phyloP scores from a whole-genome alignment of 2,113 vertebrate genomes.

The Lepisosteus osseus region DNA sequence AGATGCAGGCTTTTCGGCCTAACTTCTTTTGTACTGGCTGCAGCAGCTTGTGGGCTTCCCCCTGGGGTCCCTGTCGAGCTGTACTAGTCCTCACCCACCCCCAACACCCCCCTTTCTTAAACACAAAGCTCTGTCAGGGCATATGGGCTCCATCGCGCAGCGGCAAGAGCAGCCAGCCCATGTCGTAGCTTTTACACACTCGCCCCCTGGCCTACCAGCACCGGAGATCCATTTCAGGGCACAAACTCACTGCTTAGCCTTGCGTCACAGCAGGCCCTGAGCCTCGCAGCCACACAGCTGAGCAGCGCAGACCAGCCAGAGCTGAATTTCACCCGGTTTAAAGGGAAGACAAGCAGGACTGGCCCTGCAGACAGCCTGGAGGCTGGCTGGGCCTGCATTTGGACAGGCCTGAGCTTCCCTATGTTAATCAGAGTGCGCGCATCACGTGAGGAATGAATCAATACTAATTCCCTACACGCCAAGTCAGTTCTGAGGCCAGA shows the following conservation, averaged over 20 bases:
- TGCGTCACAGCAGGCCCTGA: not conserved
- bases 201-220: slow-evolving; percentile 13
- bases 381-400: slow-evolving; percentile 19
- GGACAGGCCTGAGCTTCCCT: slow-evolving; percentile 25
- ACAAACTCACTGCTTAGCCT: slow-evolving; percentile 28
- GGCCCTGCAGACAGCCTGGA: not conserved
- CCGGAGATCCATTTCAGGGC: slow-evolving; percentile 45
- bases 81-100: slow-evolving; percentile 19
- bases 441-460: too few species aligned
- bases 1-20: not conserved
- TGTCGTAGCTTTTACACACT: not conserved
- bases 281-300: slow-evolving; percentile 23
- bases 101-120: not conserved
- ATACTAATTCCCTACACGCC: too few species aligned
- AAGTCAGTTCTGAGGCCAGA: too few species aligned
- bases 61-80: slow-evolving; percentile 29
- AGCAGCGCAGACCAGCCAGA: slow-evolving; percentile 37
- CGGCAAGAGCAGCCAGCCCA: not conserved
- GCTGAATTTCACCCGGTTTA: slow-evolving; percentile 14
- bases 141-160: slow-evolving; percentile 38
- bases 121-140: slow-evolving; percentile 44
- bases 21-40: slow-evolving; percentile 19
- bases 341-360: not conserved
- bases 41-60: slow-evolving; percentile 29
- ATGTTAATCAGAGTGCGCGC: too few species aligned